Evolutionary conservation across 1,140 invertebrate species (phyloP), one percentile per base, ranked within the genome.

Genomic region (Ganaspis sp.): DNA sequence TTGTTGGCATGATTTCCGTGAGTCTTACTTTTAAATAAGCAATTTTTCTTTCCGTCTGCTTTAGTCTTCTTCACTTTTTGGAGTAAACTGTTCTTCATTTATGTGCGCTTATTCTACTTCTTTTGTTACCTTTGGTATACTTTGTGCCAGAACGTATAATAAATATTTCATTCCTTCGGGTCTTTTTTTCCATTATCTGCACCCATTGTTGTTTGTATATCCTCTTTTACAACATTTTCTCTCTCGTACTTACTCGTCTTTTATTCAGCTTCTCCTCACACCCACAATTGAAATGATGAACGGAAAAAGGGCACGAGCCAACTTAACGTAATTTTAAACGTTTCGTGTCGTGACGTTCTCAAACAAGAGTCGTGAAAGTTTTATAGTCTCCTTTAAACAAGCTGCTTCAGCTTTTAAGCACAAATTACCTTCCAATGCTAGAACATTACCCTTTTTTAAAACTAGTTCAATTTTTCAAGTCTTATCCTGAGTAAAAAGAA

Each of bases 1-100:
- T 26, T 64, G 58, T 64, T 64, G 58, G 58, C 58, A 64, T 64
- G 58, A 64, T 64, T 64, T 64, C 58, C 58, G 58, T 64, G 58
- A 34, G 23, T 64, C 58, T 64, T 64, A 64, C 23, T 64, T 64
- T 64, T 64, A 64, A 64, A 64, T 64, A 64, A 64, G 58, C 58
- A 64, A 64, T 64, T 64, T 64, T 26, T 64, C 58, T 29, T 29
- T 15, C 58, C 58, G 4, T 26, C 54, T 64, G 3, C 23, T 64
- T 1, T 29, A 12, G 23, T 64, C 58, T 64, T 64, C 26, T 64
- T 29, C 58, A 64, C 58, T 64, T 64, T 64, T 64, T 29, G 15
- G 21, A 64, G 58, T 64, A 64, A 64, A 64, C 11, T 64, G 58
- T 64, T 64, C 54, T 64, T 64, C 58, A 64, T 64, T 64, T 64